Conservation (phyloP, 2,113 vertebrate species). For the Agapornis roseicollis region DNA sequence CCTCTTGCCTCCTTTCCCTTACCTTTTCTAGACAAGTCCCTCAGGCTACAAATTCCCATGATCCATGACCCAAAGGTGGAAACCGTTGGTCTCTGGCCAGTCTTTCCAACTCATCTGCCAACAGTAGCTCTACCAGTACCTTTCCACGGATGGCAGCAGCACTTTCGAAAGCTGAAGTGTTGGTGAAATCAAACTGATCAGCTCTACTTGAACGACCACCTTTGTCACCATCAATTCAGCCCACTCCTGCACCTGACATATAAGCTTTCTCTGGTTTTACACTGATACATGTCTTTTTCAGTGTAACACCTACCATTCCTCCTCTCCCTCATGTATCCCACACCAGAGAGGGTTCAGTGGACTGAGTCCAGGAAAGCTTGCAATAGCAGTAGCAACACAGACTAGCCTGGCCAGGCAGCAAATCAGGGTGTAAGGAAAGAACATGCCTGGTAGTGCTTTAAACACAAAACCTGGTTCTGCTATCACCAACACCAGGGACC, state of each 20-base stretch:
- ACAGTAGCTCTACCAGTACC: background rate
- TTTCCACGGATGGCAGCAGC: background rate
- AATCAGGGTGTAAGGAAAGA: rapidly evolving
- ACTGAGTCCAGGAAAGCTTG: background rate
- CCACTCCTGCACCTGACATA: rapidly evolving
- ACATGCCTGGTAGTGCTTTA: background rate
- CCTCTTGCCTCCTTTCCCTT: background rate
- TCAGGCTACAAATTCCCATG: background rate
- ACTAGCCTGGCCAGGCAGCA: background rate
- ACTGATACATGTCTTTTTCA: background rate
- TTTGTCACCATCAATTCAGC: background rate
- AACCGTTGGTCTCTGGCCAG: background rate
- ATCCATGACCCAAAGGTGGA: background rate
- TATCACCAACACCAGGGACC: background rate
- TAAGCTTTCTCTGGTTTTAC: background rate
- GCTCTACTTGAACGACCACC: background rate
- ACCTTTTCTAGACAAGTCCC: background rate
- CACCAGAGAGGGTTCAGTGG: background rate
- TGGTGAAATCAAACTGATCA: background rate
- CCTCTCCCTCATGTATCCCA: background rate
- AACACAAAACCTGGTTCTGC: background rate
- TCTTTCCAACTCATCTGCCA: background rate
- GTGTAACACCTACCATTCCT: background rate
- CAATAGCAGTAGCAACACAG: background rate
- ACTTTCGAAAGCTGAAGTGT: background rate